Evolutionary conservation across 2,113 vertebrate species (phyloP).

Genomic region (Chaetorhynchus papuensis): DNA sequence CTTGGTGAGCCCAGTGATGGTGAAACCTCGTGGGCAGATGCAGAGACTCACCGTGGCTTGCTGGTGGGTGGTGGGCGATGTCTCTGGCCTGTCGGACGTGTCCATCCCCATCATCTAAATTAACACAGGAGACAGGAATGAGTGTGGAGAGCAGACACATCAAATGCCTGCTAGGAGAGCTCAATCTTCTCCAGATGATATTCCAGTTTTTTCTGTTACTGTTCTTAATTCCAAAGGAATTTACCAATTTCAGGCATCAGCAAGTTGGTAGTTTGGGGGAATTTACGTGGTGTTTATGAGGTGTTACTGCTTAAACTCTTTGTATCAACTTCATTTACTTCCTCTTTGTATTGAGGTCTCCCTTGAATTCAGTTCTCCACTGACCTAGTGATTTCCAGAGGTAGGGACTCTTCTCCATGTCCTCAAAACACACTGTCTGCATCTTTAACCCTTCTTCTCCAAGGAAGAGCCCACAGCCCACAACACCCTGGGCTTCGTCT

Average conservation of each 20-base stretch:
- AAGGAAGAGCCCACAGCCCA: neutral
- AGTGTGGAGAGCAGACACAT: neutral
- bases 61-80: neutral
- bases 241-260: neutral
- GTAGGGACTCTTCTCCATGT: neutral
- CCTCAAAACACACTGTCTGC: neutral
- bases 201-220: neutral
- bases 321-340: neutral
- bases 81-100: slow-evolving; percentile 28
- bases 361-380: neutral
- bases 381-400: neutral
- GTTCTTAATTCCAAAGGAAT: neutral
- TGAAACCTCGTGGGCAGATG: neutral
- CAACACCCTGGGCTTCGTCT: neutral
- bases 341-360: neutral
- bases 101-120: neutral
- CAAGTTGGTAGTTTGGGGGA: neutral
- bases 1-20: neutral
- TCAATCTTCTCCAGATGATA: neutral
- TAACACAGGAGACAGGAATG: neutral
- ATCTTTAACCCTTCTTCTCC: neutral
- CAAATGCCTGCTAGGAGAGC: neutral
- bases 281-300: neutral
- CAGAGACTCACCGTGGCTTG: neutral
- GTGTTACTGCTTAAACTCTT: neutral